A percentile compares a stretch with the other conserved stretches of the same genome.
Conservation (phyloP, 2,797 vertebrate species). For the Melanotaenia boesemani region DNA sequence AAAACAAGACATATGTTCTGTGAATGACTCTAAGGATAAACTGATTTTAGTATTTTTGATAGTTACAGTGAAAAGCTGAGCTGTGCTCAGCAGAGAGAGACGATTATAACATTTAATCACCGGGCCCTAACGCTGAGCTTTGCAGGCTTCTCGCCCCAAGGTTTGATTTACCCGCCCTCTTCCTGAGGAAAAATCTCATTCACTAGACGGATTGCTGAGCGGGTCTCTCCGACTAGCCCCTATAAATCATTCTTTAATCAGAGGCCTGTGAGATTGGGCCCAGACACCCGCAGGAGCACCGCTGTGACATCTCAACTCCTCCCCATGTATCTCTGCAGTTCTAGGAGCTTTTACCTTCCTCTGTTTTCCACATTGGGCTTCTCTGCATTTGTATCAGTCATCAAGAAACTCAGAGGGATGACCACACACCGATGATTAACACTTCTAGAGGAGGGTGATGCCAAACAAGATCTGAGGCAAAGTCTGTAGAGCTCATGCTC, state of each 20-base stretch:
- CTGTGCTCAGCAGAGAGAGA: conserved; percentile 57
- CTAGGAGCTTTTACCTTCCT: conserved; percentile 63
- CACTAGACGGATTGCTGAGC: conserved; percentile 85
- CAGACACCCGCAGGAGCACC: conserved; percentile 70
- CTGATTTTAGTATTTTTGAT: conserved; percentile 47
- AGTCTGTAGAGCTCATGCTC: background rate
- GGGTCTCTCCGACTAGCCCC: conserved; percentile 70
- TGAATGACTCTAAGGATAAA: conserved; percentile 48
- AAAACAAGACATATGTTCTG: conserved; percentile 54
- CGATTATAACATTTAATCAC: conserved; percentile 84
- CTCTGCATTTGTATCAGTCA: conserved; percentile 71
- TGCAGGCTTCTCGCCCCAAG: conserved; percentile 71
- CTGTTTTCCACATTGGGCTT: conserved; percentile 63
- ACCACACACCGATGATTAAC: conserved; percentile 45
- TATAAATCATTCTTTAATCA: conserved; percentile 90
- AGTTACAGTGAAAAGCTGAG: conserved; percentile 44
- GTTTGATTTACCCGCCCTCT: conserved; percentile 87
- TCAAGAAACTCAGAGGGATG: conserved; percentile 63
- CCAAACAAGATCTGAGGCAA: conserved; percentile 17
- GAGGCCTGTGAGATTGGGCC: conserved; percentile 76
- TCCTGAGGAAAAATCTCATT: conserved; percentile 83
- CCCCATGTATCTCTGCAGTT: conserved; percentile 55
- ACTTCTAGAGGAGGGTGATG: conserved; percentile 23
- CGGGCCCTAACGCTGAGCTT: conserved; percentile 55
- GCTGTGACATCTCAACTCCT: conserved; percentile 77